Base-by-base conservation (phyloP, 2,888 invertebrate species). In the Boloria euphrosyne region DNA sequence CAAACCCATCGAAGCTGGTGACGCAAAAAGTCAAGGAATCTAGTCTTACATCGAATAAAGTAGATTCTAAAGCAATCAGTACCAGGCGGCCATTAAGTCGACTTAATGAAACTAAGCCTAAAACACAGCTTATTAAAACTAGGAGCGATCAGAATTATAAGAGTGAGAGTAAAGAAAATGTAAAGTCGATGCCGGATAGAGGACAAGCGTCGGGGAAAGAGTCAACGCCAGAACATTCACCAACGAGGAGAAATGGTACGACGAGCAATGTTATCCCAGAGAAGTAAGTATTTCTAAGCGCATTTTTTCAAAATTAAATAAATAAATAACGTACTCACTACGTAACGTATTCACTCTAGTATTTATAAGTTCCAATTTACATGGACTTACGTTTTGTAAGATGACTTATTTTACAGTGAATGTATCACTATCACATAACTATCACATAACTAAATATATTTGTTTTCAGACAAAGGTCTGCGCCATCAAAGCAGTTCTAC, bases 161-260 rank as follows among this genome's bases (percentile, higher is more conserved):
- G 71, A 75, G 75, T 27, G 83, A 79, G 38, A 82, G 80, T 62
- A 89, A 89, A 74, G 86, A 86, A 54, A 87, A 79, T 62, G 78
- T 78, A 13, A 80, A 82, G 68, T 75, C 79, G 7, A 81, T 92
- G 78, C 86, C 90, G 4, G 92, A 92, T 55, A 82, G 93, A 77
- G 94, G 94, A 46, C 94, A 93, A 76, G 93, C 94, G 1, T 94
- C 94, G 7, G 94, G 94, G 1, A 94, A 94, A 73, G 94, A 94
- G 78, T 94, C 94, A 1, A 93, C 94, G 0, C 93, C 94, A 1
- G 94, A 94, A 82, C 93, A 93, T 78, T 93, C 93, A 0, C 93
- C 93, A 0, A 93, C 88, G 3, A 89, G 93, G 69, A 83, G 82
- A 65, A 84, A 83, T 57, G 84, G 82, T 46, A 71, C 74, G 5